phyloP scores from a whole-genome alignment of 1,140 invertebrate genomes.

The Acromyrmex charruanus region DNA sequence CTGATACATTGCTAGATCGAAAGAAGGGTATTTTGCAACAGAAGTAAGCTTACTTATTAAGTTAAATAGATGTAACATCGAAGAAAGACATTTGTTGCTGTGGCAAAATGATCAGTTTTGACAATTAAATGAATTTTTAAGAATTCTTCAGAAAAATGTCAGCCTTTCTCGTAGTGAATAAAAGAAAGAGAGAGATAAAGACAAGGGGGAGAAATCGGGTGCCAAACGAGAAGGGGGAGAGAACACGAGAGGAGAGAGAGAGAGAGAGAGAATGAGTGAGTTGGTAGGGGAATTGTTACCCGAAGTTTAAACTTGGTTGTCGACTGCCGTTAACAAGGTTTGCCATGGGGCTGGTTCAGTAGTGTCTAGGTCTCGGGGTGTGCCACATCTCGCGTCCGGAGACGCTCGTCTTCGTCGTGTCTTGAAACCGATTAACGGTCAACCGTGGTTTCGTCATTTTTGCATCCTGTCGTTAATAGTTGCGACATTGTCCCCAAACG shows the following conservation, averaged over 20 bases:
- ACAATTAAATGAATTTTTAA: conserved; percentile 71
- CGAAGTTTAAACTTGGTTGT: conserved; percentile 87
- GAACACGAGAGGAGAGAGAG: conserved; percentile 71
- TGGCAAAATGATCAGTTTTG: conserved; percentile 48
- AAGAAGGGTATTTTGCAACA: not conserved
- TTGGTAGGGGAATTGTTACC: conserved; percentile 85
- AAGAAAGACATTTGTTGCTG: conserved; percentile 6
- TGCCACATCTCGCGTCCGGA: conserved; percentile 83
- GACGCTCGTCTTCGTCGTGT: conserved; percentile 68
- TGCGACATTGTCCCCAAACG: conserved; percentile 6
- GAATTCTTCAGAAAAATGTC: conserved; percentile 61
- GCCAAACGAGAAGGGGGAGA: conserved; percentile 60
- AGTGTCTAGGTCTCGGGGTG: conserved; percentile 85
- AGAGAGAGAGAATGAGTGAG: conserved; percentile 74
- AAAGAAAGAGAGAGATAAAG: conserved; percentile 69
- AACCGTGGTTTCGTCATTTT: conserved; percentile 29
- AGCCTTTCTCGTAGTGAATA: conserved; percentile 44
- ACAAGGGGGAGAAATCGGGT: conserved; percentile 57
- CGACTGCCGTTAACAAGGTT: conserved; percentile 86
- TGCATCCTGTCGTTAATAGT: not conserved
- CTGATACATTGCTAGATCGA: too few species aligned
- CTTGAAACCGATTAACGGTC: conserved; percentile 29
- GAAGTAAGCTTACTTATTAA: not conserved
- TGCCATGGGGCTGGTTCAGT: conserved; percentile 86
- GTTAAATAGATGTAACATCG: not conserved